Base-by-base conservation (phyloP, 2,113 vertebrate genomes). In the Pygathrix nemaeus region DNA sequence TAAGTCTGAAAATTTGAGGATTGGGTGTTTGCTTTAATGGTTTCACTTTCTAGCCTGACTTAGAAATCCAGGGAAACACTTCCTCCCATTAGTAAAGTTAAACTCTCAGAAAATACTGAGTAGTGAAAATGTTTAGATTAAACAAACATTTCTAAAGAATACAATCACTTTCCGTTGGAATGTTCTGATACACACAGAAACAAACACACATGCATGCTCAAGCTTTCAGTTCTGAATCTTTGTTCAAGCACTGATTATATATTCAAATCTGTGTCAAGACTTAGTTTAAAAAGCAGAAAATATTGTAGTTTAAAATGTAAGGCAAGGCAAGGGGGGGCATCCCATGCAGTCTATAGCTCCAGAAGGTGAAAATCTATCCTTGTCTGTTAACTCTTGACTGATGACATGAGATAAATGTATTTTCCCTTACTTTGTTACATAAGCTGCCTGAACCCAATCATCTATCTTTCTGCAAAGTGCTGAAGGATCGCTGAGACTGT, bases 251-350 rank as follows among this genome's bases (percentile, higher is more conserved):
- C 68, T 48, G 27, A 59, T 57, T 68, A 40, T n/a, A 70, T 80
- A 82, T 14, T 93, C 52, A 91, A 85, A 52, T 88, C 27, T 70
- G 27, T 16, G 35, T 66, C 32, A 80, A 91, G 61, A 90, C 83
- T 94, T 66, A 93, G 43, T 83, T 96, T 87, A 70, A 82, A 95
- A 95, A 97, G 78, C 30, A 94, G 55, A 87, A 96, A 97, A 95
- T 6, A 66, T 6, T 90, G 27, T 30, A 72, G n/a, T 87, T 95
- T 73, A 95, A 94, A 96, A 95, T 80, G 89, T 55, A 89, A 89
- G 97, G 59, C 59, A 91, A 95, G 75, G 52, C 50, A 88, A 76
- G 21, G 20, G 10, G 32, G 80, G 14, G 3, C 59, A 70, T 32
- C 30, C 52, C 12, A 11, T n/a, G 45, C 16, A 94, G 79, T 48